A percentile compares a stretch with the other conserved stretches of the same genome.
These are phyloP conservation scores for Pica pica DNA, from an alignment of 2,113 vertebrate species.

Conservation along the genomic window DNA sequence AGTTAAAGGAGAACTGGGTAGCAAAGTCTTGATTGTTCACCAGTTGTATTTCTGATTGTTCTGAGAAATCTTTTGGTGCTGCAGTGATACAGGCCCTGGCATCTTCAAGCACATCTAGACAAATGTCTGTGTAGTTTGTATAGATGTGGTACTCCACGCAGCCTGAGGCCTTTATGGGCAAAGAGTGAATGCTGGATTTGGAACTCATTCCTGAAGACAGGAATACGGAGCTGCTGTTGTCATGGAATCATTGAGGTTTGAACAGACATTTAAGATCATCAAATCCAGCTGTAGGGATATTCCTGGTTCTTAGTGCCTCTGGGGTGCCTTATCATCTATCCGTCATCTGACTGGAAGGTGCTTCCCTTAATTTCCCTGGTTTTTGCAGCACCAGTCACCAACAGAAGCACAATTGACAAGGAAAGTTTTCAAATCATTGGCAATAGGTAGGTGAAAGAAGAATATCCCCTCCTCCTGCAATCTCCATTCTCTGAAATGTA, in stretches of 20 bases:
- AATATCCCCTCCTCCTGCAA: neutral
- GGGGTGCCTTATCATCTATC: neutral
- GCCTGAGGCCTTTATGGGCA: neutral
- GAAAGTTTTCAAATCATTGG: neutral
- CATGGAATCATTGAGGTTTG: neutral
- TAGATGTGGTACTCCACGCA: neutral
- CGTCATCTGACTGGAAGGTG: neutral
- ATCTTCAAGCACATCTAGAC: neutral
- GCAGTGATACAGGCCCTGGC: neutral
- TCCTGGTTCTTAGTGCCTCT: neutral
- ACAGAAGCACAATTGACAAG: neutral
- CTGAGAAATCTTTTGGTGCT: neutral
- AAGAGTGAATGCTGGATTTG: neutral
- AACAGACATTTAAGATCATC: neutral
- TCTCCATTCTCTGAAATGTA: accelerated
- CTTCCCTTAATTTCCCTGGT: neutral
- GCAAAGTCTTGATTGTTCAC: neutral
- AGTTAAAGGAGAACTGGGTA: neutral
- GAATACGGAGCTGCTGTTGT: neutral
- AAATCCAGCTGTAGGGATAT: neutral
- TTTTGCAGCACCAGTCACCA: neutral
- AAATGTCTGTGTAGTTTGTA: neutral
- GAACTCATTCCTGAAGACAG: neutral
- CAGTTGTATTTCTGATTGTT: neutral
- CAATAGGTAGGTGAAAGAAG: neutral